Base-by-base conservation (phyloP, 2,888 invertebrate species). In the Sesia apiformis region DNA sequence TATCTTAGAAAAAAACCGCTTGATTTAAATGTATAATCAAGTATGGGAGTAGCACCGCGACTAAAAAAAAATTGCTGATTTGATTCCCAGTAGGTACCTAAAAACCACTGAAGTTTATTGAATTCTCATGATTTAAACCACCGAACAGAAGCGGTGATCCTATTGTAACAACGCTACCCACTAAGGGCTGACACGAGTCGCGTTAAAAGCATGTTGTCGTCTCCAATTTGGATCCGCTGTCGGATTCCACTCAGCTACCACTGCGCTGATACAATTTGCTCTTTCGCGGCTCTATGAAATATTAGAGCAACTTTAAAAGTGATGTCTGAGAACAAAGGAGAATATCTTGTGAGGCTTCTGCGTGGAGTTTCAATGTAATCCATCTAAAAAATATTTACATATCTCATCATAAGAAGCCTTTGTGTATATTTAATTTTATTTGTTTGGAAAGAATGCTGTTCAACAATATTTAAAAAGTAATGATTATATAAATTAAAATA, bases 131-230 rank as follows among this genome's bases (percentile, higher is more conserved):
- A 42, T 7, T 42, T 42, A 42, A 42, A 42, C 42, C 42, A 3
- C 42, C 23, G 23, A 23, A 42, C 50, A 50, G 38, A 50, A 62
- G 56, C 63, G 59, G 62, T 74, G 76, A 81, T 81, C 75, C 70
- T 69, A 78, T 79, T 78, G 69, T n/a, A 5, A 46, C 69, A 71
- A 68, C 70, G 67, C 71, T 76, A 75, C 70, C 72, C 75, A 60
- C 62, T 53, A 58, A 57, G 65, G 70, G 69, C 68, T 67, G 66
- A 68, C 65, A 67, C 68, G 65, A 70, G 73, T 66, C 68, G 61
- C 72, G 79, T 86, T 87, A 86, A 87, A 87, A 87, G 88, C 87
- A 83, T 81, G 81, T 79, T 85, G 86, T 84, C 85, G 70, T 65
- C 70, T 78, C 70, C 86, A 84, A 85, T 87, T 85, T 83, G 70